These are phyloP conservation scores for Datnioides undecimradiatus DNA, from an alignment of 2,113 vertebrate genomes.

Conservation along the genomic window DNA sequence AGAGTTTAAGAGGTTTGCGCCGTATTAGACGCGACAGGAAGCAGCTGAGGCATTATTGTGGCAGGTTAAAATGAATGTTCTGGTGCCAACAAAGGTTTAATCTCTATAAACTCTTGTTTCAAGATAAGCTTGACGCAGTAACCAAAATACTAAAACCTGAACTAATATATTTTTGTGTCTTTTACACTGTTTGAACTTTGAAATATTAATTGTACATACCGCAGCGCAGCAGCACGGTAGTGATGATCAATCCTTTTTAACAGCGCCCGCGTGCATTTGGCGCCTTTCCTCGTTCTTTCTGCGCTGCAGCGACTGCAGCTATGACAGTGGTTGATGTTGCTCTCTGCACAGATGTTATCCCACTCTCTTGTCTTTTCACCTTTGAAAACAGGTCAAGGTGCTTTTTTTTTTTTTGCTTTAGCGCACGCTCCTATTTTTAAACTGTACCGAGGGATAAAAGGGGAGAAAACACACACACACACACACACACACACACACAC, in stretches of 20 bases:
- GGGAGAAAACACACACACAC: background rate
- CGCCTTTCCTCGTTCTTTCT: constrained; percentile 24
- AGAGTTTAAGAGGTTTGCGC: no score
- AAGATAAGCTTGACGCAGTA: no score
- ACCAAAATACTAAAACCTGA: no score
- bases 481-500: no score
- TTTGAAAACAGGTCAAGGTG: constrained; percentile 37
- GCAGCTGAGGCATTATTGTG: no score
- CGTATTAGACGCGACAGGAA: no score
- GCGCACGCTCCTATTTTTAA: constrained; percentile 15
- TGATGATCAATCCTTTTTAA: background rate
- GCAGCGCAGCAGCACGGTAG: background rate
- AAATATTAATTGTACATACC: background rate
- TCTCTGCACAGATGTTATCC: constrained; percentile 25
- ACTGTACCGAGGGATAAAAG: background rate
- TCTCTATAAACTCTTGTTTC: no score
- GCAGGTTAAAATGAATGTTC: no score
- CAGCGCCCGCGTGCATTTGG: background rate
- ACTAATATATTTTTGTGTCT: background rate
- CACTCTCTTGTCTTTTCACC: constrained; percentile 12
- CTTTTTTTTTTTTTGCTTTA: background rate
- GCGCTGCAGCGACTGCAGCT: background rate
- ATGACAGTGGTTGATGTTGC: constrained; percentile 21
- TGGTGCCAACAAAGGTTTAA: no score
- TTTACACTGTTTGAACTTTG: no score